A percentile compares a stretch with the other conserved stretches of the same genome.
Evolutionary conservation across 2,113 vertebrate genomes (phyloP).

Genomic region (Embiotoca jacksoni): DNA sequence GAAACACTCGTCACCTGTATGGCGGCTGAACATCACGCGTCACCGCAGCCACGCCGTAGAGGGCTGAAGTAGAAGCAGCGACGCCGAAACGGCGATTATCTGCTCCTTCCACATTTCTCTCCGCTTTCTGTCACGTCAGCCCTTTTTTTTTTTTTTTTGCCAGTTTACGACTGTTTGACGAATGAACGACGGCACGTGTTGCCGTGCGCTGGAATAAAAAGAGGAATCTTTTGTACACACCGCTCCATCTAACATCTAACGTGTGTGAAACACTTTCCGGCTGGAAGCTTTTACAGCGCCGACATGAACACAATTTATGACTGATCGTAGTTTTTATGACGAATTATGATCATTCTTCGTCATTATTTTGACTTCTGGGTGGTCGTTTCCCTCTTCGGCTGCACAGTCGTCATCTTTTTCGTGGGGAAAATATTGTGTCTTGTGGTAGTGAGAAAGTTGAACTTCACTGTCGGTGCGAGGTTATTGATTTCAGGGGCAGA

Average conservation of each 20-base stretch:
- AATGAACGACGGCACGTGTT: too few species aligned
- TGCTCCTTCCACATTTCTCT: not conserved
- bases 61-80: not conserved
- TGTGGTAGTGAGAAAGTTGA: not conserved
- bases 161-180: too few species aligned
- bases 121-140: constrained; percentile 9
- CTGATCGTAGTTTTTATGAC: not conserved
- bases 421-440: not conserved
- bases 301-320: too few species aligned
- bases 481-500: not conserved
- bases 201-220: too few species aligned
- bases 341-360: too few species aligned
- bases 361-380: not conserved
- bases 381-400: not conserved
- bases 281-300: too few species aligned
- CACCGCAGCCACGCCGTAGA: not conserved
- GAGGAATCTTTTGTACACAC: too few species aligned
- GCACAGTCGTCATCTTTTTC: not conserved
- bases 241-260: too few species aligned
- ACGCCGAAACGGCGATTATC: not conserved
- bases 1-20: too few species aligned
- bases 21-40: not conserved
- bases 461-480: not conserved
- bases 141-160: too few species aligned
- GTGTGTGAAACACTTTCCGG: too few species aligned